Evolutionary conservation across 2,888 invertebrate genomes (phyloP).

Genomic region (Catocala fraxini): DNA sequence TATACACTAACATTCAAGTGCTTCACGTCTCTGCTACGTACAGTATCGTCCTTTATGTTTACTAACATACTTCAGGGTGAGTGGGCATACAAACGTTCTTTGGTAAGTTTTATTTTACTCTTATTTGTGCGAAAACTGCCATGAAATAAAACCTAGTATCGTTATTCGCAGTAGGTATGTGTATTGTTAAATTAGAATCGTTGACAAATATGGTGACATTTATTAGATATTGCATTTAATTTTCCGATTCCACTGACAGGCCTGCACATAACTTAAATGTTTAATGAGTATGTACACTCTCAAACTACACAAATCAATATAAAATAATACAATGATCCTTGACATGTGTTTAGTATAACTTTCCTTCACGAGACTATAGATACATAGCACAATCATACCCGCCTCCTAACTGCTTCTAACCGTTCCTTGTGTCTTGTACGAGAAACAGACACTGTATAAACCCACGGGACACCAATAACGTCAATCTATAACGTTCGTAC

Average conservation of each 20-base stretch:
- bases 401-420: conserved; percentile 77
- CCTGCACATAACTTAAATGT: conserved; percentile 18
- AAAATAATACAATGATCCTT: conserved; percentile 11
- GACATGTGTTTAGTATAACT: conserved; percentile 54
- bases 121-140: conserved; percentile 4
- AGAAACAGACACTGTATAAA: conserved; percentile 45
- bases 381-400: conserved; percentile 82
- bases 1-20: conserved; percentile 63
- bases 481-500: conserved; percentile 37
- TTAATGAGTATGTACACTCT: conserved; percentile 18
- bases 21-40: conserved; percentile 54
- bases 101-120: conserved; percentile 36
- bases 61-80: conserved; percentile 63
- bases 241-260: background rate
- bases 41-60: conserved; percentile 59
- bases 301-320: conserved; percentile 22
- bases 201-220: no score
- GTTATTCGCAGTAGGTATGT: background rate
- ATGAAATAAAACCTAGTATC: background rate
- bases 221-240: background rate
- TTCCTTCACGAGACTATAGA: conserved; percentile 76
- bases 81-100: conserved; percentile 41
- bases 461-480: conserved; percentile 33
- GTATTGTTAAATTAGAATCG: no score
- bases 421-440: conserved; percentile 41